phyloP scores from a whole-genome alignment of 92 coral and sea anemone genomes.

The Parazoanthus darwini region DNA sequence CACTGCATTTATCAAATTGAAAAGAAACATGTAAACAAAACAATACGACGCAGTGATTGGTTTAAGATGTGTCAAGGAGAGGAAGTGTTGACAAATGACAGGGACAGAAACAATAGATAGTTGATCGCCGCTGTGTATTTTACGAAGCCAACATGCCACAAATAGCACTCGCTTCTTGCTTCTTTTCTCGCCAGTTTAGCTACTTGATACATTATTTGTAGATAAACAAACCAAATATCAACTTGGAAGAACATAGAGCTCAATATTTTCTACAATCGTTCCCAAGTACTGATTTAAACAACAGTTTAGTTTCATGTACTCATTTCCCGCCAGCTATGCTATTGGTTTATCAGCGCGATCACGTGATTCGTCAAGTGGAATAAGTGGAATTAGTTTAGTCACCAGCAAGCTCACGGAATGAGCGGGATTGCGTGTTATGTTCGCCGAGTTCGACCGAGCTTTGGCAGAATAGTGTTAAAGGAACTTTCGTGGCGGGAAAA shows the following conservation, averaged over 20 bases:
- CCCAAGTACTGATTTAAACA: conserved; percentile 4
- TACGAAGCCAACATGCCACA: not conserved
- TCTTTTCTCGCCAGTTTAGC: not conserved
- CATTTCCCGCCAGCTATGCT: conserved; percentile 46
- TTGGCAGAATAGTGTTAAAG: conserved; percentile 45
- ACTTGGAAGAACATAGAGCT: not conserved
- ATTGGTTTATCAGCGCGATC: conserved; percentile 29
- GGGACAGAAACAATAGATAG: conserved; percentile 35
- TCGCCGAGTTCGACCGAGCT: conserved; percentile 51
- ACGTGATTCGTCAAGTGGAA: conserved; percentile 45
- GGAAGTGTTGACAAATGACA: conserved; percentile 76
- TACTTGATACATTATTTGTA: not conserved
- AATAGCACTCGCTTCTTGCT: not conserved
- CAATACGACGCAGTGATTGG: conserved; percentile 66
- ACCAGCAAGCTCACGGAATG: conserved; percentile 49
- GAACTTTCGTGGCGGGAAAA: conserved; percentile 83
- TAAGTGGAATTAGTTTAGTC: conserved; percentile 46
- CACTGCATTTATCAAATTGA: conserved; percentile 37
- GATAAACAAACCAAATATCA: not conserved
- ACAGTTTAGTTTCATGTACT: conserved; percentile 15
- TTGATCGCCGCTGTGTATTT: conserved; percentile 31
- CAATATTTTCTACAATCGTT: conserved; percentile 6
- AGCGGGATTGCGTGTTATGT: conserved; percentile 50
- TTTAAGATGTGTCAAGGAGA: conserved; percentile 74
- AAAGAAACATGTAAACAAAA: conserved; percentile 67